A percentile compares a stretch with the other conserved stretches of the same genome.
Evolutionary conservation across 2,888 invertebrate genomes (phyloP).

Genomic region (Neoascia interrupta): DNA sequence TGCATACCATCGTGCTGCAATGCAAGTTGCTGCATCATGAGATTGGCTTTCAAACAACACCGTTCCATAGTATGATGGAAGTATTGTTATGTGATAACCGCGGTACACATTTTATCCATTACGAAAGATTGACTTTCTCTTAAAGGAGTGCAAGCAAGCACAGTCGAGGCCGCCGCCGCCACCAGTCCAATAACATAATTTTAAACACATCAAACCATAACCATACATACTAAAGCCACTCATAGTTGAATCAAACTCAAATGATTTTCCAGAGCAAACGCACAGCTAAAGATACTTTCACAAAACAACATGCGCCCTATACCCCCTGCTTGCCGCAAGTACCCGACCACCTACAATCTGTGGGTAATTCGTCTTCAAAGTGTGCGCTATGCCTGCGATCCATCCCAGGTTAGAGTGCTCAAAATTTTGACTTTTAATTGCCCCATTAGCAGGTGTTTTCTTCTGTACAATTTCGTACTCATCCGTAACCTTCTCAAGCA

Average conservation of each 20-base stretch:
- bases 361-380: too few species aligned
- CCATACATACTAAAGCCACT: background rate
- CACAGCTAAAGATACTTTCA: constrained; percentile 37
- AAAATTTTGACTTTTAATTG: constrained; percentile 30
- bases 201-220: constrained; percentile 11
- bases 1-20: constrained; percentile 4
- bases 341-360: too few species aligned
- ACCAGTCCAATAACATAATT: constrained; percentile 8
- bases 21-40: constrained; percentile 5
- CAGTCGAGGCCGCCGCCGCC: constrained; percentile 2
- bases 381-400: constrained; percentile 29
- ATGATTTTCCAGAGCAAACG: constrained; percentile 9
- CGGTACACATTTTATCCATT: constrained; percentile 28
- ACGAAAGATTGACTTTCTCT: constrained; percentile 48
- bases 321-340: background rate
- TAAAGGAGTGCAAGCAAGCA: too few species aligned
- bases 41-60: constrained; percentile 17
- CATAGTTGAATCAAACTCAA: constrained; percentile 15
- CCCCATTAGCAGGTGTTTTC: constrained; percentile 53
- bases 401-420: constrained; percentile 19
- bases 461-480: constrained; percentile 20
- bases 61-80: constrained; percentile 10
- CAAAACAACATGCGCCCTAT: constrained; percentile 24
- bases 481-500: constrained; percentile 3
- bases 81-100: constrained; percentile 20